Percentiles rank a stretch among this genome's conserved stretches.
Conservation (phyloP, 2,113 vertebrate genomes). For the Gymnarchus niloticus region DNA sequence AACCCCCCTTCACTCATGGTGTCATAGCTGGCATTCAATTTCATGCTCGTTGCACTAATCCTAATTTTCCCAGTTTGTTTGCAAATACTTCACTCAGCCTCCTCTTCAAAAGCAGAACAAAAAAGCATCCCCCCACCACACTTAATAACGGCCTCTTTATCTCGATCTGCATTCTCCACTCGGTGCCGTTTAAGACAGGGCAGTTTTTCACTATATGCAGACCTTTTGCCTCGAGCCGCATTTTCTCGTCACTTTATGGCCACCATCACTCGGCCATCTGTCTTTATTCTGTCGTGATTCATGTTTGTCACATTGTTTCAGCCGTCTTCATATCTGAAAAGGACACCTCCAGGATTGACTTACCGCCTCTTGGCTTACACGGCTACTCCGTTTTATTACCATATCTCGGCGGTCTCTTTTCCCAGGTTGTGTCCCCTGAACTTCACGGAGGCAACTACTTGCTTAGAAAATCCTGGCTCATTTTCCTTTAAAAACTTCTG, state of each 20-base stretch:
- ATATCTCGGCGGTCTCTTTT: too few species aligned
- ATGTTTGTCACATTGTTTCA: slow-evolving; percentile 2
- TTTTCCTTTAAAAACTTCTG: background rate
- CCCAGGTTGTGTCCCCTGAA: background rate
- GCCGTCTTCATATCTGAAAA: background rate
- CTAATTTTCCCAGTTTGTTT: background rate
- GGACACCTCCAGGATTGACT: background rate
- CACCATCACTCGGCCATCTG: background rate
- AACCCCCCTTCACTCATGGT: background rate
- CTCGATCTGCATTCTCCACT: background rate
- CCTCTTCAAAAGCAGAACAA: background rate
- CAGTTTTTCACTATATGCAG: background rate
- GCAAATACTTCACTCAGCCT: background rate
- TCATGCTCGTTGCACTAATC: background rate
- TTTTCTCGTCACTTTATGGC: background rate
- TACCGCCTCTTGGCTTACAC: background rate
- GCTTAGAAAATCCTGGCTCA: background rate
- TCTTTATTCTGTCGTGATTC: slow-evolving; percentile 2
- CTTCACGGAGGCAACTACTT: background rate
- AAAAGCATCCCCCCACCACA: too few species aligned
- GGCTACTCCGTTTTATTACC: too few species aligned
- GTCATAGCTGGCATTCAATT: background rate
- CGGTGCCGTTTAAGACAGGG: background rate
- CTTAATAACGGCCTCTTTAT: background rate
- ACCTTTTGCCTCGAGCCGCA: background rate